Base-by-base conservation (phyloP, 2,888 invertebrate genomes). In the Pristionchus exspectatus region DNA sequence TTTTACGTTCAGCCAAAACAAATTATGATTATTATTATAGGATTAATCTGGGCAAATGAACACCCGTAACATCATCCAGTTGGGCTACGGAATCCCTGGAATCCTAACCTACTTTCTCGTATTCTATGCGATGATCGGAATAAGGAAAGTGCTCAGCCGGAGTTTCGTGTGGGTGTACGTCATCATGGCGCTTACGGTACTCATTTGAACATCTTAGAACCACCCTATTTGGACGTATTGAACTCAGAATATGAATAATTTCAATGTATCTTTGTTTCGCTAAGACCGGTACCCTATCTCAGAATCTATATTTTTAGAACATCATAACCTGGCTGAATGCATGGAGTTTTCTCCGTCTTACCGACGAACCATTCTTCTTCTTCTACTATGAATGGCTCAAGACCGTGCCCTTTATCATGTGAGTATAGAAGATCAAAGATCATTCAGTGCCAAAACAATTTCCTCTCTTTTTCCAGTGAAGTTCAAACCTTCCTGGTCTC, bases 381-480 rank as follows among this genome's bases (percentile, higher is more conserved):
- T 74, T 74, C 72, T 74, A 74, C 33, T 74, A 38, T 9, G 72
- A 74, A 74, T 74, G 72, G 72, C 38, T 74, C 9, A 33, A 7
- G 0, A 7, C 33, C 2, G 4, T 38, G 12, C 72, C 33, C 7
- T 27, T 9, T 21, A 10, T 74, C 18, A 38, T 33, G 72, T 74
- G 1, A 38, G 33, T 16, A 30, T 16, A 5, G 3, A 66, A 66
- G 9, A 9, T 7, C 24, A 69, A 27, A 38, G 38, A 5, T 38
- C 38, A 38, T 38, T n/a, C n/a, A n/a, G n/a, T n/a, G n/a, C n/a
- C n/a, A n/a, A n/a, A n/a, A n/a, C n/a, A n/a, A 38, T 38, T 38
- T 38, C 38, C 38, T n/a, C 38, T 2, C 2, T 38, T 38, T 38
- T 38, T 38, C n/a, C 33, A 74, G 72, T 18, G 30, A 74, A 21